A percentile compares a stretch with the other conserved stretches of the same genome.
phyloP scores from a whole-genome alignment of 2,113 vertebrate species.

The Varanus komodoensis region DNA sequence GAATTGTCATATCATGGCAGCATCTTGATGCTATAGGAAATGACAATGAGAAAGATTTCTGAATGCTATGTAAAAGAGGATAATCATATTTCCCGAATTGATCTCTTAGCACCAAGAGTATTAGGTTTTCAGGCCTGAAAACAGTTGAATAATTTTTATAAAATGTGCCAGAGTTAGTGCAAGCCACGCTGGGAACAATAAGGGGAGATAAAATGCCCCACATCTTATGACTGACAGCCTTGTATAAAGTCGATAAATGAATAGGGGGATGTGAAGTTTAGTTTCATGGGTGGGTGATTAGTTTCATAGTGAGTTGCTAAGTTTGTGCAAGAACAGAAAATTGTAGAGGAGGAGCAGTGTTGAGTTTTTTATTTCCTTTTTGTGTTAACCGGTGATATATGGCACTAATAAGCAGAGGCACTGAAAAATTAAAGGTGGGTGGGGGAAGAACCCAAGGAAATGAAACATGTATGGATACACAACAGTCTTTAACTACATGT shows the following conservation, averaged over 20 bases:
- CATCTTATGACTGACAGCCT: neutral
- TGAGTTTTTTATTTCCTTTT: slow-evolving; percentile 25
- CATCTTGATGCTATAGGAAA: neutral
- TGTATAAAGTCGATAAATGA: neutral
- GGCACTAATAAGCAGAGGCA: slow-evolving; percentile 62
- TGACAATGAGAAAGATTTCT: neutral
- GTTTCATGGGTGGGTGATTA: slow-evolving; percentile 12
- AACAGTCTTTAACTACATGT: slow-evolving; percentile 78
- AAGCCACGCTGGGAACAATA: neutral
- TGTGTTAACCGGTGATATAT: slow-evolving; percentile 54
- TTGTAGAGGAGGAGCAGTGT: neutral
- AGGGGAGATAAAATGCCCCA: neutral
- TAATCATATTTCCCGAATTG: neutral
- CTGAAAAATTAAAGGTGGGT: slow-evolving; percentile 70
- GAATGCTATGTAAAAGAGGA: neutral
- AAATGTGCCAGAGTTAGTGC: neutral
- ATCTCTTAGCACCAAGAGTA: neutral
- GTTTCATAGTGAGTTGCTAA: neutral
- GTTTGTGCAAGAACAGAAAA: neutral
- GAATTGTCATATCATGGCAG: neutral
- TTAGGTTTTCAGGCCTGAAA: neutral
- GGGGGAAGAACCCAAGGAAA: slow-evolving; percentile 52
- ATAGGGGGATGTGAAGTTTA: neutral
- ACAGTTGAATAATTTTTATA: neutral
- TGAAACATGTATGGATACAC: slow-evolving; percentile 64